A percentile compares a stretch with the other conserved stretches of the same genome.
Conservation (phyloP, 2,797 vertebrate species). For the Lutjanus argentimaculatus region DNA sequence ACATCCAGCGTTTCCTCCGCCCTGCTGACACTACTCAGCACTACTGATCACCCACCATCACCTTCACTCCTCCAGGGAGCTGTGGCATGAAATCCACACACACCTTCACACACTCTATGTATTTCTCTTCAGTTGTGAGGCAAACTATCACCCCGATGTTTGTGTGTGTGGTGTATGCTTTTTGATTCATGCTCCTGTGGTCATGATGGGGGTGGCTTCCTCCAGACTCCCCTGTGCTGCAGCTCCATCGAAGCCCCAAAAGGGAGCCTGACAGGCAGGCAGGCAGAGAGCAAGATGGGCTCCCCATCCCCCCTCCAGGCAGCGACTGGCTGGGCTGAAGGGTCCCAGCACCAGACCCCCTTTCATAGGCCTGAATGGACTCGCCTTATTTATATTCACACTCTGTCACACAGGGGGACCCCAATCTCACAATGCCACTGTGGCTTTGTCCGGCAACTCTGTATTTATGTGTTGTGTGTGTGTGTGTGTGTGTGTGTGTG, state of each 20-base stretch:
- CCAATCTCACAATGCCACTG: conserved; percentile 86
- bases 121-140: conserved; percentile 16
- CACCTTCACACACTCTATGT: conserved; percentile 1
- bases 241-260: conserved; percentile 63
- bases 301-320: conserved; percentile 74
- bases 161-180: conserved; percentile 39
- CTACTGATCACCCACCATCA: conserved; percentile 80
- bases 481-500: conserved; percentile 33
- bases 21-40: conserved; percentile 81
- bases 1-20: conserved; percentile 77
- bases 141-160: conserved; percentile 25
- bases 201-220: conserved; percentile 67
- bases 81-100: conserved; percentile 44
- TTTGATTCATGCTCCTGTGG: conserved; percentile 55
- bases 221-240: conserved; percentile 59
- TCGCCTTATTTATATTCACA: conserved; percentile 90
- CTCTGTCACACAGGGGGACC: conserved; percentile 85
- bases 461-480: conserved; percentile 74
- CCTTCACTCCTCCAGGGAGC: conserved; percentile 76
- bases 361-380: conserved; percentile 87
- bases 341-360: conserved; percentile 85
- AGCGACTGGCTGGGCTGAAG: conserved; percentile 79
- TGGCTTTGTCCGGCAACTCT: conserved; percentile 85
- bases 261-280: conserved; percentile 68
- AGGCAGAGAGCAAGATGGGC: conserved; percentile 61